Evolutionary conservation across 2,797 vertebrate genomes (phyloP), one percentile per base, ranked within the genome.

Genomic region (Gambusia yucatana): DNA sequence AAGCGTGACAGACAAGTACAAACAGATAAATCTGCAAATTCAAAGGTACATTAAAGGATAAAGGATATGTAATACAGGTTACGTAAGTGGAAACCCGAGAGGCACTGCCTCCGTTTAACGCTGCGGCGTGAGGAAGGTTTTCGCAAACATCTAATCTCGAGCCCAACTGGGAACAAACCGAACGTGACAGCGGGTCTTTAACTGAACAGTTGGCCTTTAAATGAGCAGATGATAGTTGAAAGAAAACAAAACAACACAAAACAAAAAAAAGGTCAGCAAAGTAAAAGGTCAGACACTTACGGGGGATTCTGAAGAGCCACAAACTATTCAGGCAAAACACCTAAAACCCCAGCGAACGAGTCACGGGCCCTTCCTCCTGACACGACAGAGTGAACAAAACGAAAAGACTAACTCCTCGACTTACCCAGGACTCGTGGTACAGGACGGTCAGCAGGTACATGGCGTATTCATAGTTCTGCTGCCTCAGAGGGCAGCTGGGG

Each of bases 351-450:
- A 90, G 61, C 90, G 84, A 30, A 10, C 0, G 47, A 57, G 30
- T 16, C 57, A 48, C 14, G 30, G 20, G 59, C 39, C 1, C 22
- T 20, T 2, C n/a, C 55, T 2, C n/a, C 55, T 30, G 55, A 48
- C 28, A 33, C 48, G 22, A 6, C 47, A 39, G 4, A 36, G 30
- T 11, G 47, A 78, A 41, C 3, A 30, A 14, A 61, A 44, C 55
- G 2, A 28, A 46, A 11, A 4, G 46, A 61, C 47, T 36, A 73
- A 22, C 61, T 75, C 17, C 70, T 11, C 20, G 43, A 91, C 98
- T 97, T 95, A 99, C 98, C 98, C 98, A 99, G 10, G 98, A 98
- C 86, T 99, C 98, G 2, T 99, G 98, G 92, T 98, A 99, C 43
- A 99, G 93, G 82, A 98, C 98, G 2, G 98, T 99, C 16, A 99